Evolutionary conservation across 92 coral and sea anemone species (phyloP), one percentile per base, ranked within the genome.

Genomic region (Palythoa caribaeorum): DNA sequence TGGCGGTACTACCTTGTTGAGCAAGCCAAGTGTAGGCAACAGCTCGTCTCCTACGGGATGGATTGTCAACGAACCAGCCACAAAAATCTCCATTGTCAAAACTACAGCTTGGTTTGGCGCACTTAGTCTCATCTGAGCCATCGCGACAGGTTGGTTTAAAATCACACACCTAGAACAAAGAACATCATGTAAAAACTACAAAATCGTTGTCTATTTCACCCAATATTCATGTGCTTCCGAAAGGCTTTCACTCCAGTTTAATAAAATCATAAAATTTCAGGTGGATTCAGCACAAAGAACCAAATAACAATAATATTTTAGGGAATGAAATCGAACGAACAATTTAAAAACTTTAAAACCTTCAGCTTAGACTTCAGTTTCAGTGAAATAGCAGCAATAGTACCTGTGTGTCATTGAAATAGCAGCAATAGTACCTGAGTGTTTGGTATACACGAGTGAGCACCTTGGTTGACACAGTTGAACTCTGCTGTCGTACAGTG

Each of bases 41-140:
- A 36, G 94, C 94, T 68, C 98, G 94, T 2, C 90, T 77, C 68
- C 70, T 90, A 71, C 95, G 93, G 14, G 85, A 80, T 11, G 99
- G 95, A 60, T 91, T 91, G 66, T 86, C 94, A 35, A 93, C 94
- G 79, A 91, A 94, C 99, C 99, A 97, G 79, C 94, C 94, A 83
- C 99, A 96, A 55, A 95, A 84, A 79, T 93, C 93, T 6, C 99
- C 99, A 87, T 90, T 90, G 88, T 88, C 84, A 84, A 97, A 97
- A 40, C 84, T 80, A 76, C 98, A 90, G 68, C 72, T 90, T 16
- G 93, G 57, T 69, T 92, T 94, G 37, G 90, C 96, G 65, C 99
- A 97, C 48, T 90, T 90, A 37, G 60, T 73, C 71, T 97, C 99
- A 60, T 97, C 99, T 76, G 94, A 94, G 15, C 97, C 98, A 81